A percentile compares a stretch with the other conserved stretches of the same genome.
These are phyloP conservation scores for Myoxocephalus aenaeus DNA, from an alignment of 2,797 vertebrate genomes.

Conservation along the genomic window DNA sequence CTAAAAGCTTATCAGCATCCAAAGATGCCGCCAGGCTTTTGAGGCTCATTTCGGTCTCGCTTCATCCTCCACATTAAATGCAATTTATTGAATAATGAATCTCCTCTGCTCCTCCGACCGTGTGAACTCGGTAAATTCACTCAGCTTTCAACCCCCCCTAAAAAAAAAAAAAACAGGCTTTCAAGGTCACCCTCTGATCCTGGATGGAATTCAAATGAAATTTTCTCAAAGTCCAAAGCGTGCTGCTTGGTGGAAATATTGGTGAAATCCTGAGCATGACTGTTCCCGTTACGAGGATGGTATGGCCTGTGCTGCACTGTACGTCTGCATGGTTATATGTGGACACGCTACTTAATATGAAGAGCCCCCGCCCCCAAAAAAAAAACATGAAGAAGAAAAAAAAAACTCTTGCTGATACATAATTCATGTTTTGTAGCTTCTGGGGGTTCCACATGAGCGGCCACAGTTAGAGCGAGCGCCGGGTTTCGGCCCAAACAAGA, in stretches of 20 bases:
- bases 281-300: not conserved
- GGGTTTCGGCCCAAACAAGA: constrained; percentile 70
- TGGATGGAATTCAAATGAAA: constrained; percentile 49
- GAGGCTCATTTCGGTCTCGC: constrained; percentile 66
- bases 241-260: constrained; percentile 40
- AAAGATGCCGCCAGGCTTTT: constrained; percentile 62
- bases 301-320: constrained; percentile 4
- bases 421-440: constrained; percentile 80
- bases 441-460: constrained; percentile 78
- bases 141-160: constrained; percentile 12
- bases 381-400: constrained; percentile 65
- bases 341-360: constrained; percentile 63
- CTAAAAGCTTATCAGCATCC: constrained; percentile 66
- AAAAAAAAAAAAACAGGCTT: constrained; percentile 37
- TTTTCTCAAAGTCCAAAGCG: constrained; percentile 33
- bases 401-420: constrained; percentile 67
- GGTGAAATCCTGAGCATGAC: constrained; percentile 30
- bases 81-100: constrained; percentile 77
- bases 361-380: constrained; percentile 38
- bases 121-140: constrained; percentile 57
- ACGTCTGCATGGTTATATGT: constrained; percentile 30
- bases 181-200: constrained; percentile 49
- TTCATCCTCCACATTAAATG: constrained; percentile 70
- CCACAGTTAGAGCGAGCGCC: constrained; percentile 66
- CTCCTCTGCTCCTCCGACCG: constrained; percentile 52